phyloP scores from a whole-genome alignment of 2,797 vertebrate genomes.

The Cossypha polioptera region DNA sequence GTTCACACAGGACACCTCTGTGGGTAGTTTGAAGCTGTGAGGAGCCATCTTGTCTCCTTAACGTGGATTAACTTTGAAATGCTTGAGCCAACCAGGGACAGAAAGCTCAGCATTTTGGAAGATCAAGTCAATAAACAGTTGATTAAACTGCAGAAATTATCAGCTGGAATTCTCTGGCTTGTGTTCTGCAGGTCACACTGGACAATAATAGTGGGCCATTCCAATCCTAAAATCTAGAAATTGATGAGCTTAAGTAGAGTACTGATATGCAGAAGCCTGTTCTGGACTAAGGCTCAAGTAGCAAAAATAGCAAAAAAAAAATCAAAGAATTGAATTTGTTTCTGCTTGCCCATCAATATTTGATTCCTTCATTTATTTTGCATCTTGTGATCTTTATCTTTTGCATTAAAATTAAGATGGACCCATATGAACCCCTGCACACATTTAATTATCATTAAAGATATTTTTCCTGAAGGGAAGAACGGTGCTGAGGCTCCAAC shows the following conservation, averaged over 20 bases:
- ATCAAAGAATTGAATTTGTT: background rate
- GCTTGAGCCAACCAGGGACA: background rate
- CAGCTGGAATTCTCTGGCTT: background rate
- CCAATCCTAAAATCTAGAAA: background rate
- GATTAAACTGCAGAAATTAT: background rate
- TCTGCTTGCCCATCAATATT: background rate
- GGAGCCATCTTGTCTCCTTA: background rate
- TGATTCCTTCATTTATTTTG: background rate
- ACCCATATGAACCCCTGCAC: background rate
- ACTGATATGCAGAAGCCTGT: background rate
- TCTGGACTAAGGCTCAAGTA: background rate
- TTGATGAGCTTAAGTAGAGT: background rate
- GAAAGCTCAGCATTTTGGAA: constrained; percentile 7
- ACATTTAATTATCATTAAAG: background rate
- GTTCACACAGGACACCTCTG: background rate
- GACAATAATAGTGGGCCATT: background rate
- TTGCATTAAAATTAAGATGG: background rate
- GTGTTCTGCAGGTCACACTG: background rate
- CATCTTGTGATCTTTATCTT: background rate
- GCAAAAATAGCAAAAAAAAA: background rate
- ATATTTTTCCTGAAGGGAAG: background rate
- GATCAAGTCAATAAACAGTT: background rate
- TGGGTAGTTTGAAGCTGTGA: background rate
- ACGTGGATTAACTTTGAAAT: background rate
- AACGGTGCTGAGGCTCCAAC: background rate